Evolutionary conservation across 2,888 invertebrate genomes (phyloP), one percentile per base, ranked within the genome.

Genomic region (Baronia brevicornis): DNA sequence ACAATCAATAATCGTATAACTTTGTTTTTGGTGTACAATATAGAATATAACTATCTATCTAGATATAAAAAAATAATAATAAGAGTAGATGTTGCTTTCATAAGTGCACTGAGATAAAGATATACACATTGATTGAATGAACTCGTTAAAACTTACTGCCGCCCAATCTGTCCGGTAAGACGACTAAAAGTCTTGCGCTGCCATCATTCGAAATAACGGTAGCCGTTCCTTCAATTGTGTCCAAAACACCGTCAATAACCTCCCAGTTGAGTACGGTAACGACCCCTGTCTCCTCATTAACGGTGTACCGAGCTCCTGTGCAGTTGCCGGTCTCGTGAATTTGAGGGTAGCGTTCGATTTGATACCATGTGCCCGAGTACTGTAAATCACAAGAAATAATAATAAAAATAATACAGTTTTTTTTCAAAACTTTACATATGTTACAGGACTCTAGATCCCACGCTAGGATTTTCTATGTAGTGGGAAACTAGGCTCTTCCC

Each of bases 331-430:
- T 46, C 8, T 59, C 60, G 15, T 55, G 46, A n/a, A 51, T 41
- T 48, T 63, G 59, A 5, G 71, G 69, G 41, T 80, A 78, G 6
- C 66, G 55, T 33, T 70, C 62, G 3, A 61, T 65, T 30, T 78
- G 70, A 49, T 75, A 84, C 84, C 82, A 84, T 1, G 54, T 67
- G 24, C 71, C 78, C 11, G 60, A 55, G 41, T 71, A 85, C 85
- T 78, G 63, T 39, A 38, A 44, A 35, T 21, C 10, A 29, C 17
- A 22, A 27, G 19, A 13, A 11, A 26, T 11, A 3, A 22, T 12
- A 18, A 39, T 31, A 14, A n/a, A 28, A 26, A 15, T n/a, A n/a
- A n/a, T n/a, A n/a, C n/a, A n/a, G n/a, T n/a, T n/a, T n/a, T n/a
- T n/a, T n/a, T n/a, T n/a, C n/a, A n/a, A n/a, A n/a, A n/a, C n/a